Conservation (phyloP, 2,797 vertebrate genomes). For the Ataeniobius toweri region DNA sequence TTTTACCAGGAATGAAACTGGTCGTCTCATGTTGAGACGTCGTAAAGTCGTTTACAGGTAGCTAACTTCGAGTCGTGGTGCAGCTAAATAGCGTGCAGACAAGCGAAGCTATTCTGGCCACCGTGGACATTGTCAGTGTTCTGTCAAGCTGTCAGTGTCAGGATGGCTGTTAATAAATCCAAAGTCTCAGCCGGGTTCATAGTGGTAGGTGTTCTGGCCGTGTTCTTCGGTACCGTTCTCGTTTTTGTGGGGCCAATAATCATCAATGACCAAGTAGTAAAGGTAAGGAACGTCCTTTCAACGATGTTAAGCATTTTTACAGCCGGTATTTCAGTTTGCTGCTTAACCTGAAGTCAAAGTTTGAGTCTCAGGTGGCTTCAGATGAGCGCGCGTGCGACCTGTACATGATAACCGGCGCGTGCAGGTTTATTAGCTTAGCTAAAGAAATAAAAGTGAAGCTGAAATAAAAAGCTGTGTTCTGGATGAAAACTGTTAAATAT, state of each 20-base stretch:
- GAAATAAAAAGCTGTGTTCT: not conserved
- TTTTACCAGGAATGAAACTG: not conserved
- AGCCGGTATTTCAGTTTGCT: not conserved
- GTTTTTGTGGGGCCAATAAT: slow-evolving; percentile 76
- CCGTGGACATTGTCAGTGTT: not conserved
- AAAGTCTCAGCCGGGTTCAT: slow-evolving; percentile 54
- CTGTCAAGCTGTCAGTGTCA: slow-evolving; percentile 9
- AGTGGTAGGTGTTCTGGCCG: slow-evolving; percentile 49
- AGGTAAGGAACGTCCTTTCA: slow-evolving; percentile 67
- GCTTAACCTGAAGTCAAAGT: not conserved
- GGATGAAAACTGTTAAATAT: not conserved
- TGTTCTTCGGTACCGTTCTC: slow-evolving; percentile 68
- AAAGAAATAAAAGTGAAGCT: not conserved
- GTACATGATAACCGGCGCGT: not conserved
- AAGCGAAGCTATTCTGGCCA: not conserved
- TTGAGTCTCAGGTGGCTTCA: not conserved
- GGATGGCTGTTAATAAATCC: slow-evolving; percentile 59
- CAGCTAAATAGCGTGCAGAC: not conserved
- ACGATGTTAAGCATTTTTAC: not conserved
- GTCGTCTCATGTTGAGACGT: not conserved
- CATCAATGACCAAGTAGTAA: slow-evolving; percentile 78
- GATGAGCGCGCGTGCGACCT: not conserved
- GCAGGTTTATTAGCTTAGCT: not conserved
- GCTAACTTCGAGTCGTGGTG: not conserved
- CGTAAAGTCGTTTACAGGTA: rapidly evolving